Evolutionary conservation across 2,113 vertebrate species (phyloP), one percentile per base, ranked within the genome.

Genomic region (Corythaeola cristata): DNA sequence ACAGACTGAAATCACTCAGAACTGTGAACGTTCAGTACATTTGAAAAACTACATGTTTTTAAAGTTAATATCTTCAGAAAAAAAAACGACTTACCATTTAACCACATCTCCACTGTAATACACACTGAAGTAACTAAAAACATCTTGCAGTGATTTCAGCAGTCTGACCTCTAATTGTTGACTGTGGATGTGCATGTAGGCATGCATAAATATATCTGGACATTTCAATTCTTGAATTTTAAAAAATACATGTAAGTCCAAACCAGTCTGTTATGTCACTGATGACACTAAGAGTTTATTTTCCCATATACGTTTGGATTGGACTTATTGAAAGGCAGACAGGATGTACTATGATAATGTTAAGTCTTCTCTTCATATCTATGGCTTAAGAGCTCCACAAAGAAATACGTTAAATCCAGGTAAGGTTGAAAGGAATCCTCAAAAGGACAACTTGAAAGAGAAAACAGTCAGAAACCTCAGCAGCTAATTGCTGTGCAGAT

Each of bases 401-500:
- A 87, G 41, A 82, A 77, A 39, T 47, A 68, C 8, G 50, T 58
- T 69, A 81, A 83, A 88, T 52, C 20, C 44, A 67, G 27, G 49
- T 63, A 69, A 75, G 12, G 11, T 24, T 82, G 47, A 90, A 94
- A 64, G 56, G 55, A 85, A 89, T 82, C 22, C 86, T 95, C 71
- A 88, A 76, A 91, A 97, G 44, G 47, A 88, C 75, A 90, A 89
- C 24, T 83, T 96, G 49, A 74, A 90, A 91, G 32, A 83, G 14
- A 90, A 90, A 67, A 58, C 18, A 90, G 63, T 90, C 87, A 94
- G 85, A 97, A 97, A 94, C 76, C 59, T 78, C 60, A 93, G 59
- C 74, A 79, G 72, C 63, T 80, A 93, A 92, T 60, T 88, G 52
- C 44, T 79, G 28, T 41, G 37, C 33, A 92, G 37, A 77, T 82